Base-by-base conservation (phyloP, 2,797 vertebrate species). In the Melanotaenia trifasciata region DNA sequence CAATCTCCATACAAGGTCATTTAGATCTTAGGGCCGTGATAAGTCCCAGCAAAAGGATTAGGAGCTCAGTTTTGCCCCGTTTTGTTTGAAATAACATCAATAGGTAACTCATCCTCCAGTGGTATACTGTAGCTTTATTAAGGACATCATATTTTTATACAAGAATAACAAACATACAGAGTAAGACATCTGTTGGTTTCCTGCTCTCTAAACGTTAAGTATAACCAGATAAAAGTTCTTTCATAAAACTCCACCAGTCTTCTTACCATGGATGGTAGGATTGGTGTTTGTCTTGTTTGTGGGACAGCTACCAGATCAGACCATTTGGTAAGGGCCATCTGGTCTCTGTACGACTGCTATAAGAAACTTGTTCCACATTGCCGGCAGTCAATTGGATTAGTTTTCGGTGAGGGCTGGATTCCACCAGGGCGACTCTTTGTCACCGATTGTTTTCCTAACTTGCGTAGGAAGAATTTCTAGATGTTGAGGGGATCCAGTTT, bases 1-100 rank as follows among this genome's bases (percentile, higher is more conserved):
- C 35, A 84, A 83, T 72, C 67, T 32, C 85, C 80, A 75, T 79
- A 89, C 67, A 89, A 84, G 91, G 83, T 64, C 63, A 80, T 38
- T 68, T 60, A 77, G 67, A 66, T 81, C 70, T 80, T 70, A 67
- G 32, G 58, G 18, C 57, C 75, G 59, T 64, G 67, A 84, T 83
- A 76, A 65, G 58, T 80, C 33, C 47, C 38, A 13, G 51, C 40
- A 59, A 60, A 32, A 4, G 62, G 70, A 65, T 79, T 58, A 76
- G 61, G 74, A 30, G 76, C 43, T 83, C 36, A 35, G 62, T 68
- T 70, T 50, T 32, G 66, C 12, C 12, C 59, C 40, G 56, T 43
- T 47, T 26, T 67, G 71, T 65, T 76, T 83, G 58, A 66, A 1
- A 62, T 45, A 18, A 45, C 43, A 45, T 45, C 18, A 45, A 45